phyloP scores from a whole-genome alignment of 2,888 invertebrate species.

The Drosophila anceps region DNA sequence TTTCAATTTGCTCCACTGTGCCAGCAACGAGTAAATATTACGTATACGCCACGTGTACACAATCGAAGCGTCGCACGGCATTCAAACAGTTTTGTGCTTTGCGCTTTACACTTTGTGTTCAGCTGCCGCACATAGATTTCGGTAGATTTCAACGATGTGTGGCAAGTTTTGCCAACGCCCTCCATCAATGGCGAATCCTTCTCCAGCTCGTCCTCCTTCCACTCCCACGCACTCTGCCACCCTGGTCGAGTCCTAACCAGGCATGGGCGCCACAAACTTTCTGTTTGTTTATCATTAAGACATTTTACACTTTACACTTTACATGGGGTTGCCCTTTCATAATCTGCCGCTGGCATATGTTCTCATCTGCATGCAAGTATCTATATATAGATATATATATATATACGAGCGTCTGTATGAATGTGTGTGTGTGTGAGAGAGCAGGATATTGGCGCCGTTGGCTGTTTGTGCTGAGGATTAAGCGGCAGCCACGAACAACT shows the following conservation, averaged over 20 bases:
- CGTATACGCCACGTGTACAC: slow-evolving; percentile 70
- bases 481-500: slow-evolving; percentile 65
- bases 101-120: slow-evolving; percentile 17
- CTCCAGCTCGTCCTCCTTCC: background rate
- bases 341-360: slow-evolving; percentile 74
- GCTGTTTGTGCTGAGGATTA: slow-evolving; percentile 76
- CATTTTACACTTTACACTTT: slow-evolving; percentile 74
- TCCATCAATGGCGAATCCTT: slow-evolving; percentile 3
- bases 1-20: slow-evolving; percentile 34
- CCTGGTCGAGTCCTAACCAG: slow-evolving; percentile 62
- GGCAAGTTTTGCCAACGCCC: slow-evolving; percentile 24
- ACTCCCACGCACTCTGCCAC: slow-evolving; percentile 11
- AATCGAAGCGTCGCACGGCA: slow-evolving; percentile 49
- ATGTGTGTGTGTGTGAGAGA: slow-evolving; percentile 20
- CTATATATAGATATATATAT: background rate
- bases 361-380: slow-evolving; percentile 36
- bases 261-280: slow-evolving; percentile 66
- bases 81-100: slow-evolving; percentile 42
- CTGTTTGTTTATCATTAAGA: slow-evolving; percentile 81
- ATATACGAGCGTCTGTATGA: background rate
- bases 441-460: slow-evolving; percentile 76
- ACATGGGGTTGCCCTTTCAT: slow-evolving; percentile 71
- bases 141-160: slow-evolving; percentile 59
- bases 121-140: slow-evolving; percentile 48
- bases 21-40: slow-evolving; percentile 44